These are phyloP conservation scores for Lamellibrachia satsuma DNA, from an alignment of 2,888 invertebrate genomes.

Conservation along the genomic window DNA sequence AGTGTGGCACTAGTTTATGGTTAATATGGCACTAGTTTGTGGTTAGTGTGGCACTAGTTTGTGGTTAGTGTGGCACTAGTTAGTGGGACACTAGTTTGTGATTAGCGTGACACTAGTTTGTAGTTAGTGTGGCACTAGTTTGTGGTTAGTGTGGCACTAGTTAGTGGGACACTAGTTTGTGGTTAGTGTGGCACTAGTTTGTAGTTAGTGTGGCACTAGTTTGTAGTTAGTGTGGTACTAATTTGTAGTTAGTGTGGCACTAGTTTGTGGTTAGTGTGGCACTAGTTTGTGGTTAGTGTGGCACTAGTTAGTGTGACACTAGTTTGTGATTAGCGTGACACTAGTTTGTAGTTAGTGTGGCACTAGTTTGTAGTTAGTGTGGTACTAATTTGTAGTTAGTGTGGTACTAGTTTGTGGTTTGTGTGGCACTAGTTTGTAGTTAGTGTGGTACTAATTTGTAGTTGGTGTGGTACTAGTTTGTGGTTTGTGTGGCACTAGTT, in stretches of 20 bases:
- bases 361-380: neutral
- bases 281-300: neutral
- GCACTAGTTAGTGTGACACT: neutral
- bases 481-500: neutral
- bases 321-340: too few relatives aligned
- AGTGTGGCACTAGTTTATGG: neutral
- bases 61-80: neutral
- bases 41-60: neutral
- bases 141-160: neutral
- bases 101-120: neutral
- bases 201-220: neutral
- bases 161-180: neutral
- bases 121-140: neutral
- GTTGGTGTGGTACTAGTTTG: neutral
- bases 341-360: neutral
- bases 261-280: too few relatives aligned
- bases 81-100: neutral
- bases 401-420: neutral
- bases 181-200: neutral
- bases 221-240: too few relatives aligned
- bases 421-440: neutral
- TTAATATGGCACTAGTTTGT: neutral
- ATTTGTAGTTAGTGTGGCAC: too few relatives aligned
- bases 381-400: too few relatives aligned
- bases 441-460: neutral